phyloP scores from a whole-genome alignment of 2,888 invertebrate species.

The Sphecodes monilicornis region DNA sequence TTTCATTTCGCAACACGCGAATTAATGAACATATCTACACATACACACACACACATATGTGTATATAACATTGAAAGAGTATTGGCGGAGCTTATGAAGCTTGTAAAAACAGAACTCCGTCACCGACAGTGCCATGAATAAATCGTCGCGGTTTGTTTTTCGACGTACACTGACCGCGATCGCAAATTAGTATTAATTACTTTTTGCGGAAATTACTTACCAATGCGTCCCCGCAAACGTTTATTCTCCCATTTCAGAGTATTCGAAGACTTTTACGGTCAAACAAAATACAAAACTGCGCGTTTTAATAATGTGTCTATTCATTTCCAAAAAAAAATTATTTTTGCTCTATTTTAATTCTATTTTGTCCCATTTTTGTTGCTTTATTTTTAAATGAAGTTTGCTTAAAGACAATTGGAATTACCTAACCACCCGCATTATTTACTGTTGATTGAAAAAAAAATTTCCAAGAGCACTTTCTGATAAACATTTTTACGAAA shows the following conservation, averaged over 20 bases:
- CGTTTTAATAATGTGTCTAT: background rate
- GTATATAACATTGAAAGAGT: background rate
- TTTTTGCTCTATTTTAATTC: background rate
- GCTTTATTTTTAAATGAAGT: no score
- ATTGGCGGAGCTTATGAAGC: constrained; percentile 1
- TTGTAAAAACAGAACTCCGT: background rate
- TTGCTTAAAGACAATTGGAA: no score
- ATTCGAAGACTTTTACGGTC: background rate
- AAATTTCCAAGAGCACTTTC: no score
- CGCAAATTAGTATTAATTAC: constrained; percentile 1
- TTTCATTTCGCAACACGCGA: background rate
- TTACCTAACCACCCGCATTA: no score
- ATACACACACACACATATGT: background rate
- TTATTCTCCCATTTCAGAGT: background rate
- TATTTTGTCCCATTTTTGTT: background rate
- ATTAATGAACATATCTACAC: no score
- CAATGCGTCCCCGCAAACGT: background rate
- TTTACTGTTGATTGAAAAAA: no score
- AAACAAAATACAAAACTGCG: background rate
- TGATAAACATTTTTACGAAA: no score
- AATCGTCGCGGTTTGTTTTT: background rate
- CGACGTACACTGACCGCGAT: background rate
- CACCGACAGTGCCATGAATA: constrained; percentile 5
- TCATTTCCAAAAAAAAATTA: background rate
- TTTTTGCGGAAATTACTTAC: background rate